Percentiles rank a stretch among this genome's conserved stretches.
These are phyloP conservation scores for Parotia lawesii DNA, from an alignment of 2,113 vertebrate genomes.

Conservation along the genomic window DNA sequence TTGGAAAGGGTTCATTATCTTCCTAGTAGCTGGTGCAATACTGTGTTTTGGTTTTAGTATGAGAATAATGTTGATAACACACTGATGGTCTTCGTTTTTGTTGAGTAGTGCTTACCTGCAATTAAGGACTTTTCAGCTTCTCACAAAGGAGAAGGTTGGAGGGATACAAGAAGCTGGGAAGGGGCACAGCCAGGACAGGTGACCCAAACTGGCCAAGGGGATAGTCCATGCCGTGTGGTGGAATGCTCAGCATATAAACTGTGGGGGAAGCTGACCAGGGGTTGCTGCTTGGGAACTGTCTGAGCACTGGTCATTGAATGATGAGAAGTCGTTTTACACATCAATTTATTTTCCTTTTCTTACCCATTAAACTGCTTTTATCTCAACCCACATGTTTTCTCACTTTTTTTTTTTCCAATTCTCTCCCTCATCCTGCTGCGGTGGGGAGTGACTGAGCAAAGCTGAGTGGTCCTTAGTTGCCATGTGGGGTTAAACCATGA, in stretches of 20 bases:
- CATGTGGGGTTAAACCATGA: background rate
- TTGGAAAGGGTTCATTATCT: background rate
- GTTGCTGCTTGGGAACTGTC: background rate
- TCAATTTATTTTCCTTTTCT: background rate
- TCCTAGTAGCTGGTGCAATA: background rate
- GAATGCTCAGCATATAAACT: background rate
- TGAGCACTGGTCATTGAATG: too few relatives aligned
- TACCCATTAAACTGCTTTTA: background rate
- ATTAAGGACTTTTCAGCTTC: background rate
- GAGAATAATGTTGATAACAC: background rate
- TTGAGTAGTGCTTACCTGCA: background rate
- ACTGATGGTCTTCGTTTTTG: background rate
- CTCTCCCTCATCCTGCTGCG: background rate
- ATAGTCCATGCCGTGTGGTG: fast-evolving
- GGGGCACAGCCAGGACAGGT: background rate
- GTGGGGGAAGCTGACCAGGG: background rate
- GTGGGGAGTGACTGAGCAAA: background rate
- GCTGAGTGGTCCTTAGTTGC: background rate
- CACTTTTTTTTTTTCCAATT: background rate
- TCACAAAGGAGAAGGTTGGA: background rate
- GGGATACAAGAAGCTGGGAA: background rate
- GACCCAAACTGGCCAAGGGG: background rate
- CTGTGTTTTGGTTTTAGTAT: background rate
- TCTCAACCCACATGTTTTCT: background rate
- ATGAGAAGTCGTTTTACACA: background rate